These are phyloP conservation scores for Galerucella calmariensis DNA, from an alignment of 2,888 invertebrate genomes.

Conservation along the genomic window DNA sequence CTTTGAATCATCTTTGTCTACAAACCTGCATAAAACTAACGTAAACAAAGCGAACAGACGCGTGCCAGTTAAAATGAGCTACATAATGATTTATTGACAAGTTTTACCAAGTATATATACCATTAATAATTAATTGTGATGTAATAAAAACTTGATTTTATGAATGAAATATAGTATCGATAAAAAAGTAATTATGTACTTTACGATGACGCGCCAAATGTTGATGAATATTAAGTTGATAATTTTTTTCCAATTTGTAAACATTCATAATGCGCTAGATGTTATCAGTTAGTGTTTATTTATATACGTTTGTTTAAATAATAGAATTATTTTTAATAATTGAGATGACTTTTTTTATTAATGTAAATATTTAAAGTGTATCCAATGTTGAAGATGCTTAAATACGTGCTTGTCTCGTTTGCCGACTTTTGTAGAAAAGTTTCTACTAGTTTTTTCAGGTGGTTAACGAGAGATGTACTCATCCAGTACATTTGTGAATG, in stretches of 20 bases:
- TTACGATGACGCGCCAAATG: constrained; percentile 55
- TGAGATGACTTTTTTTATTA: too few species aligned
- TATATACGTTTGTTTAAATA: neutral
- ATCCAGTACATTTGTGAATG: too few species aligned
- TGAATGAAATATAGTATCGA: constrained; percentile 50
- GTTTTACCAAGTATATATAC: constrained; percentile 15
- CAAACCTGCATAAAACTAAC: constrained; percentile 18
- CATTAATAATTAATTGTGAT: constrained; percentile 34
- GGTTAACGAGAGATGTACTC: too few species aligned
- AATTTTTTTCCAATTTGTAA: neutral
- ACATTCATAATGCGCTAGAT: neutral
- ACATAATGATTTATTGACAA: constrained; percentile 27
- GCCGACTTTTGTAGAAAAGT: too few species aligned
- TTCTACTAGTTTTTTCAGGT: too few species aligned
- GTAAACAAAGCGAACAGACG: constrained; percentile 19
- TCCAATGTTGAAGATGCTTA: too few species aligned
- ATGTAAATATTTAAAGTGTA: too few species aligned
- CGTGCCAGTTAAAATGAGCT: constrained; percentile 17
- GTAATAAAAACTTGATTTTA: constrained; percentile 45
- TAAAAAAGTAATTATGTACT: constrained; percentile 49
- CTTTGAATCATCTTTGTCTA: constrained; percentile 24
- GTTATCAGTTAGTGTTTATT: neutral
- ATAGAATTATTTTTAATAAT: too few species aligned
- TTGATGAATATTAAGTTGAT: neutral
- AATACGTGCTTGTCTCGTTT: too few species aligned